phyloP scores from a whole-genome alignment of 2,888 invertebrate genomes.

The Temnothorax ravouxi region DNA sequence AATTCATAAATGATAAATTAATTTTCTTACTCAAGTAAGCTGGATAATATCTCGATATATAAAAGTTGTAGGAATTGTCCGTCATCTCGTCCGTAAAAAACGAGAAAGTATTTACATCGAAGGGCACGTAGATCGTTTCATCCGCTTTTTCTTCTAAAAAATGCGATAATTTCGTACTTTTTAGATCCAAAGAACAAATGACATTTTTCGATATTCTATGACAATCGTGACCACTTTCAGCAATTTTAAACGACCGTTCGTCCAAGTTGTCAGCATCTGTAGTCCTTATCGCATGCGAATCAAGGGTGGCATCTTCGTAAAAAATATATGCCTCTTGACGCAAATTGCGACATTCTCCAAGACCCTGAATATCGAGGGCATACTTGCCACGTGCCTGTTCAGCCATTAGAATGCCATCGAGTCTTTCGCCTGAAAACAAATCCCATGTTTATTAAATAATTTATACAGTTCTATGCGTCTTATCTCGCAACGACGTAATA shows the following conservation, averaged over 20 bases:
- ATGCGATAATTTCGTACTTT: slow-evolving; percentile 14
- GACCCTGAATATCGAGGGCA: slow-evolving; percentile 87
- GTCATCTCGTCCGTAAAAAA: slow-evolving; percentile 86
- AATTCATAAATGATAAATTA: not conserved
- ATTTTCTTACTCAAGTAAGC: slow-evolving; percentile 86
- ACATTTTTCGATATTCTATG: slow-evolving; percentile 60
- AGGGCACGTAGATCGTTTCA: slow-evolving; percentile 86
- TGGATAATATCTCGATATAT: slow-evolving; percentile 87
- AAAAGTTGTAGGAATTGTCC: slow-evolving; percentile 87
- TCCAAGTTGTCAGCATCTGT: not conserved
- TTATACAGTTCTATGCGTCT: not conserved
- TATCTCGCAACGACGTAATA: not conserved
- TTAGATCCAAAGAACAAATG: slow-evolving; percentile 75
- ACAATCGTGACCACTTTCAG: slow-evolving; percentile 71
- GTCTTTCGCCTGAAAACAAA: slow-evolving; percentile 88
- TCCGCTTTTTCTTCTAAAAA: slow-evolving; percentile 72
- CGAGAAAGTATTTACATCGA: slow-evolving; percentile 86
- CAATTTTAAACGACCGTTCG: slow-evolving; percentile 39
- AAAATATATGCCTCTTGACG: slow-evolving; percentile 86
- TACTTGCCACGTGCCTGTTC: slow-evolving; percentile 87
- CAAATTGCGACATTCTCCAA: slow-evolving; percentile 87
- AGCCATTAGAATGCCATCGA: slow-evolving; percentile 88
- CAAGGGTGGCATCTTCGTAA: slow-evolving; percentile 85
- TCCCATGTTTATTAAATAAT: slow-evolving; percentile 12
- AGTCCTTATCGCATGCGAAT: slow-evolving; percentile 58